phyloP scores from a whole-genome alignment of 1,140 invertebrate genomes.

The Drosophila repleta region DNA sequence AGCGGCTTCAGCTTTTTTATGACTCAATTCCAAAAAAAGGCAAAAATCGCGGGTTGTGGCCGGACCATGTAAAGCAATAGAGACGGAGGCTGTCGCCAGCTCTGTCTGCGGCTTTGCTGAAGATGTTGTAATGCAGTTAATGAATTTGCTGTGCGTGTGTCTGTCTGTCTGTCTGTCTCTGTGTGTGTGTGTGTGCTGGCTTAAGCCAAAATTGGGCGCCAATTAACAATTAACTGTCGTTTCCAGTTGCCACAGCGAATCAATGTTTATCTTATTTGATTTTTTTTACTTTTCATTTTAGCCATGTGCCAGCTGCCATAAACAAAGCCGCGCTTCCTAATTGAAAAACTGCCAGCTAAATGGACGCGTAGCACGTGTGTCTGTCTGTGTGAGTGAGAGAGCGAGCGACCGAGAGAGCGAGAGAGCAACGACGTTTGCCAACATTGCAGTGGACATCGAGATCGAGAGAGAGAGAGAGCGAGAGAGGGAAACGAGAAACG shows the following conservation, averaged over 20 bases:
- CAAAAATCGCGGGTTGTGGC: conserved; percentile 15
- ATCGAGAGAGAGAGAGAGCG: conserved; percentile 20
- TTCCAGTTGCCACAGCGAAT: conserved; percentile 40
- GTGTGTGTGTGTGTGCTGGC: not conserved
- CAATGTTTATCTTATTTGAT: conserved; percentile 17
- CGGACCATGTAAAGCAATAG: conserved; percentile 19
- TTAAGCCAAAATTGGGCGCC: conserved; percentile 24
- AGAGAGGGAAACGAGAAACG: too few species aligned
- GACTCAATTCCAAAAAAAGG: too few species aligned
- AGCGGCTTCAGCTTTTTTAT: not conserved
- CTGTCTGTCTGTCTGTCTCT: not conserved
- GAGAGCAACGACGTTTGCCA: conserved; percentile 24
- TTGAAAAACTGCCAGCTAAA: conserved; percentile 70
- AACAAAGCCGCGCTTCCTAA: conserved; percentile 67
- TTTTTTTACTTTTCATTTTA: conserved; percentile 47
- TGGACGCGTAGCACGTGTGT: conserved; percentile 68
- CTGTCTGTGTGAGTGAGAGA: conserved; percentile 18
- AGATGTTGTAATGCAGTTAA: conserved; percentile 51
- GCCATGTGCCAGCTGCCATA: conserved; percentile 77
- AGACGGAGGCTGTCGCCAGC: conserved; percentile 19
- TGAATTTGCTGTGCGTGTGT: conserved; percentile 21
- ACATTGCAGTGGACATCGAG: conserved; percentile 43
- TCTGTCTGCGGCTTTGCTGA: not conserved
- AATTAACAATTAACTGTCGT: conserved; percentile 52
- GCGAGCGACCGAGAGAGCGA: conserved; percentile 36